Base-by-base conservation (phyloP, 2,888 invertebrate species). In the Pegoplata infirma region DNA sequence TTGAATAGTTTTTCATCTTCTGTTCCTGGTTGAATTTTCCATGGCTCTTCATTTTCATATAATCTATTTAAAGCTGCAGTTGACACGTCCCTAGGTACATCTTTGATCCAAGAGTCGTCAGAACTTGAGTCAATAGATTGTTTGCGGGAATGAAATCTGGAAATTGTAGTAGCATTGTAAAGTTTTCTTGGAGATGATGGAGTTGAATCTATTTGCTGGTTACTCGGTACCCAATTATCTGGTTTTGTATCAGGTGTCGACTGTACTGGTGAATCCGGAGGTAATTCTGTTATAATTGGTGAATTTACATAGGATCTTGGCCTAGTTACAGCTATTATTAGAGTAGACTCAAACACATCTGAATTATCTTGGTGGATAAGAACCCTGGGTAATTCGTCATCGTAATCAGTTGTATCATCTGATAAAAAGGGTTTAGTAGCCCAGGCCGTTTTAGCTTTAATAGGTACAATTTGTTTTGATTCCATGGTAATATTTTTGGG, bases 331-430 rank as follows among this genome's bases (percentile, higher is more conserved):
- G 88, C 86, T 76, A 88, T 85, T 14, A 87, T 86, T 56, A 88
- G 51, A 5, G 88, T 88, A 1, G 88, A 87, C 63, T 88, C 88
- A 76, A 83, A 87, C 32, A 84, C 80, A 71, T 88, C 86, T 0
- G 87, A 84, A 66, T 87, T 86, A 74, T 88, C 87, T 55, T 88
- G 88, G 64, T 88, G 88, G 64, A 88, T 85, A 21, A 88, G 83
- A 14, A 88, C 88, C 3, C 86, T 83, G 5, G 88, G 88, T 58
- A 85, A 82, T 21, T 86, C 86, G 5, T 71, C 75, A 23, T 80
- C 81, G 49, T 56, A 66, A 58, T 85, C 84, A 47, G 82, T 82
- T 17, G 84, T 76, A 58, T 85, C 85, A 17, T 84, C 82, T 0
- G 86, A 84, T 19, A 85, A 81, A n/a, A 86, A 80, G 0, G 85